These are phyloP conservation scores for Acanthosepion lycidas DNA, from an alignment of 2,888 invertebrate species.

Conservation along the genomic window DNA sequence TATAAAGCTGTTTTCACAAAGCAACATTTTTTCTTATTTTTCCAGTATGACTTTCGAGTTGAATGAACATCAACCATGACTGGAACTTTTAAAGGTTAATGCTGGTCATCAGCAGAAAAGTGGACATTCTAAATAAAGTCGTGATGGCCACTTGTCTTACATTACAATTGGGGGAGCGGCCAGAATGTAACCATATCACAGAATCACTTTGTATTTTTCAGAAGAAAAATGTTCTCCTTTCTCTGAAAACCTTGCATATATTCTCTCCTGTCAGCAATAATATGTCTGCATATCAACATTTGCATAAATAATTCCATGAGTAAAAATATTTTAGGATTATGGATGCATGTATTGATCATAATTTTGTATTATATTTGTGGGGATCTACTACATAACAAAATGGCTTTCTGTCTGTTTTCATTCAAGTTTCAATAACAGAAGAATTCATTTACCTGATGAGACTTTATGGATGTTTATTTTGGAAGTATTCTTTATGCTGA, in stretches of 20 bases:
- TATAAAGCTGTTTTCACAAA: too few relatives aligned
- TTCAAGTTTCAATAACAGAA: neutral
- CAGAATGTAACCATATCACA: neutral
- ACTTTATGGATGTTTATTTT: neutral
- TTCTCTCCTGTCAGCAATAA: neutral
- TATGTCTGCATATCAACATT: neutral
- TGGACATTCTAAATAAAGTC: neutral
- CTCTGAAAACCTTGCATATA: neutral
- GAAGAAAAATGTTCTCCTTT: neutral
- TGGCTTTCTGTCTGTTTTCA: neutral
- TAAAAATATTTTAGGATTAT: neutral
- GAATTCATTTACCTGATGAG: neutral
- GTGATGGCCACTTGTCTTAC: neutral
- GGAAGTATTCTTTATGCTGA: neutral
- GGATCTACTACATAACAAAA: neutral
- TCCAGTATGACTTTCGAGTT: too few relatives aligned
- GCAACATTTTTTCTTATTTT: too few relatives aligned
- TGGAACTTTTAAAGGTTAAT: too few relatives aligned
- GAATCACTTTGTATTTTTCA: neutral
- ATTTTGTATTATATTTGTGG: neutral
- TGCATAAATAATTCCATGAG: neutral
- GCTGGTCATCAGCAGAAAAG: too few relatives aligned
- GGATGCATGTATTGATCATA: neutral
- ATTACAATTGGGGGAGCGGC: neutral
- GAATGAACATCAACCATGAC: too few relatives aligned